These are phyloP conservation scores for Sternarchorhynchus goeldii DNA, from an alignment of 2,797 vertebrate genomes.

Conservation along the genomic window DNA sequence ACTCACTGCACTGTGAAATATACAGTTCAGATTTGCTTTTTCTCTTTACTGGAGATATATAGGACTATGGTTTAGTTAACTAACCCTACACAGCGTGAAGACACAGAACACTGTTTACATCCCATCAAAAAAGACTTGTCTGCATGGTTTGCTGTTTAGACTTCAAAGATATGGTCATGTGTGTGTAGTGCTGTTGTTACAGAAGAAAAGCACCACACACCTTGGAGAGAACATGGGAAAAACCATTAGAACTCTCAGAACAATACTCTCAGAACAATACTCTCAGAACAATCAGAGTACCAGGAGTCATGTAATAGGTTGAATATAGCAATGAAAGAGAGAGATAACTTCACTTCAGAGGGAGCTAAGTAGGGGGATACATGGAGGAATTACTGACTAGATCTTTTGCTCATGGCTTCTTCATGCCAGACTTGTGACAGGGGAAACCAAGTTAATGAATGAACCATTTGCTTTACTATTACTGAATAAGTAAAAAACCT, in stretches of 20 bases:
- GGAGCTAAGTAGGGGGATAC: neutral
- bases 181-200: neutral
- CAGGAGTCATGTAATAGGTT: constrained; percentile 67
- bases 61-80: neutral
- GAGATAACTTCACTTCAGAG: neutral
- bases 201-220: neutral
- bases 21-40: neutral
- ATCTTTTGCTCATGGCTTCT: neutral
- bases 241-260: constrained; percentile 32
- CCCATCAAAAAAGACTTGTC: neutral
- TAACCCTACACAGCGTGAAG: neutral
- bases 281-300: constrained; percentile 61
- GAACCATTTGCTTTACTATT: neutral
- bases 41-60: neutral
- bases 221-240: constrained; percentile 32
- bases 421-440: neutral
- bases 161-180: neutral
- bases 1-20: neutral
- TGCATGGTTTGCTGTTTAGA: neutral
- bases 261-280: no score
- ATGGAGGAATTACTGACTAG: neutral
- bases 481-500: neutral
- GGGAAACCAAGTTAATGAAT: neutral
- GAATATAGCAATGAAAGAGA: constrained; percentile 40
- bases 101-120: neutral